A percentile compares a stretch with the other conserved stretches of the same genome.
Evolutionary conservation across 2,113 vertebrate genomes (phyloP).

Genomic region (Melanerpes aurifrons): DNA sequence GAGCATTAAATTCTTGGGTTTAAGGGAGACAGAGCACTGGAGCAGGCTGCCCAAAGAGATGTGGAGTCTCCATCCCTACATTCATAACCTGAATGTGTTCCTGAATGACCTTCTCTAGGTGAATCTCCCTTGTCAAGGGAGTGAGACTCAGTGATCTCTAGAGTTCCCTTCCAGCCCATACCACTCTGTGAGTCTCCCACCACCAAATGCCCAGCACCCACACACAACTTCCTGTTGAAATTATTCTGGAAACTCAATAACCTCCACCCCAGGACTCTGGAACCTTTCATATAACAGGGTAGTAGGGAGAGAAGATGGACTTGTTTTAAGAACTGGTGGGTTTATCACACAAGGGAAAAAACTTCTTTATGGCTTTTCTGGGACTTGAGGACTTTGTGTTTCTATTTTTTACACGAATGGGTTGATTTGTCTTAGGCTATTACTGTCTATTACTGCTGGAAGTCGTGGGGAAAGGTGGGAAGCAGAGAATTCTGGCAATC

Average conservation of each 20-base stretch:
- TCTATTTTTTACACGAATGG: conserved; percentile 92
- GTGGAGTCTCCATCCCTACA: no score
- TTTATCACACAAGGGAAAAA: not conserved
- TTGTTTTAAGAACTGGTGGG: not conserved
- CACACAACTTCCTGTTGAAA: not conserved
- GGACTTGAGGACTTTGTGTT: conserved; percentile 81
- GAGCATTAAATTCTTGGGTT: not conserved
- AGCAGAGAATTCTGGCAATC: conserved; percentile 99
- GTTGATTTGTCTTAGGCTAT: conserved; percentile 99
- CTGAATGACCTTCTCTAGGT: no score
- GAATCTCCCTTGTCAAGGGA: no score
- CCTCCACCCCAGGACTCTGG: no score
- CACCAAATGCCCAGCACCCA: not conserved
- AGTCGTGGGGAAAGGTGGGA: conserved; percentile 96
- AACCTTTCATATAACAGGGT: not conserved
- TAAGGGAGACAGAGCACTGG: no score
- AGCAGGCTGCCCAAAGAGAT: no score
- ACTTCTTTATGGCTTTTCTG: conserved; percentile 58
- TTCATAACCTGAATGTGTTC: no score
- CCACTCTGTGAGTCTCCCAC: not conserved
- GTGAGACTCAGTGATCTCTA: no score
- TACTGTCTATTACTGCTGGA: conserved; percentile 97
- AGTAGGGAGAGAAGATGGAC: not conserved
- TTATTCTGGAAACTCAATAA: not conserved
- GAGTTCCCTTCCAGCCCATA: no score